Percentiles rank a stretch among this genome's conserved stretches.
Evolutionary conservation across 30 jellyfish, hydroid and myxozoan species (phyloP).

Genomic region (Mastigias papua): DNA sequence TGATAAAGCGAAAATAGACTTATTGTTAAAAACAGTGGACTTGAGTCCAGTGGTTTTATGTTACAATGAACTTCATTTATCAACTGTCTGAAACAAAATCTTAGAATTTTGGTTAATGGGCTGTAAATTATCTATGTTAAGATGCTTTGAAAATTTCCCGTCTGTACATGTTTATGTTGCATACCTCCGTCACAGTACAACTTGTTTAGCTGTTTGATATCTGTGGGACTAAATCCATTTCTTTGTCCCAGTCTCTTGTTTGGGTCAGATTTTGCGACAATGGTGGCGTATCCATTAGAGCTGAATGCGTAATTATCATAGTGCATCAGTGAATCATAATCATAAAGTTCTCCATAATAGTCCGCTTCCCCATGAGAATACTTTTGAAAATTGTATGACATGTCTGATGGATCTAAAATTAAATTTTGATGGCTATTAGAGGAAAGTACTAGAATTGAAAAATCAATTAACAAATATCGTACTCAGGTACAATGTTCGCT

Average conservation of each 20-base stretch:
- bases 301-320: slow-evolving; percentile 58
- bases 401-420: slow-evolving; percentile 1
- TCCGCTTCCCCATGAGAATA: slow-evolving; percentile 78
- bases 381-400: slow-evolving; percentile 53
- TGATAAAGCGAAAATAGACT: no score
- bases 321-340: slow-evolving; percentile 71
- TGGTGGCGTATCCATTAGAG: slow-evolving; percentile 27
- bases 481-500: no score
- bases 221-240: slow-evolving; percentile 50
- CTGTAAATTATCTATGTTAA: no score
- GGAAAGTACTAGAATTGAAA: not conserved
- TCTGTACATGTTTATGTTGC: no score
- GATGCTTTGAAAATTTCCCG: no score
- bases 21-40: no score
- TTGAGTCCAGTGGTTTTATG: no score
- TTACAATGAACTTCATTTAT: no score
- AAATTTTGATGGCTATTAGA: not conserved
- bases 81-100: no score
- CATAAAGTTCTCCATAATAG: slow-evolving; percentile 64
- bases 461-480: no score
- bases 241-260: slow-evolving; percentile 29
- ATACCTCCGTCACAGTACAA: slow-evolving; percentile 38
- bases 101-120: no score
- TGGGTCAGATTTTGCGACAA: slow-evolving; percentile 2
- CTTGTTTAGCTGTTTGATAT: slow-evolving; percentile 53